phyloP scores from a whole-genome alignment of 2,113 vertebrate genomes.

The Callaeas wilsoni region DNA sequence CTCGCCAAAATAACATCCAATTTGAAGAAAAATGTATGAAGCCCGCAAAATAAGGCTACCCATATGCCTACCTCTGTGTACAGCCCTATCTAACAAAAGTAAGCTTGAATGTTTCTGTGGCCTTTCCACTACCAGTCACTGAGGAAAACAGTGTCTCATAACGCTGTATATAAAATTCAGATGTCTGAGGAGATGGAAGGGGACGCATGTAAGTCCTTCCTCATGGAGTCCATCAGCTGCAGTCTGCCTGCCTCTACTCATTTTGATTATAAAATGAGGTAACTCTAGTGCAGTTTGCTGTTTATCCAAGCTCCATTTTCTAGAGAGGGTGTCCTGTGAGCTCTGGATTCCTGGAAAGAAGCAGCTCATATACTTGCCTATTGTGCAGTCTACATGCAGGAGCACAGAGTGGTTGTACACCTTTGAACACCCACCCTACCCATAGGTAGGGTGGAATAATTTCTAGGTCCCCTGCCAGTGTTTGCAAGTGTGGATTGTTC shows the following conservation, averaged over 20 bases:
- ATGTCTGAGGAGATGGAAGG: neutral
- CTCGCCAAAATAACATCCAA: neutral
- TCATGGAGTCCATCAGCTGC: neutral
- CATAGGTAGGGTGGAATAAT: neutral
- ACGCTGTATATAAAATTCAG: neutral
- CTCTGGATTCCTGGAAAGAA: neutral
- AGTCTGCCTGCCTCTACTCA: neutral
- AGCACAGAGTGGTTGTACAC: neutral
- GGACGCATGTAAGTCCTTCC: neutral
- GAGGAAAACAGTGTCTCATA: neutral
- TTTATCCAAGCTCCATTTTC: neutral
- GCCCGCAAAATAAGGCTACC: neutral
- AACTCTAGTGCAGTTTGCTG: neutral
- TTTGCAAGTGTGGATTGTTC: neutral
- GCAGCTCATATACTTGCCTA: fast-evolving
- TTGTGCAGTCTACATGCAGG: neutral
- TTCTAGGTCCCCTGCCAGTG: neutral
- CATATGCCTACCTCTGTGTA: neutral
- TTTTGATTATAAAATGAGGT: neutral
- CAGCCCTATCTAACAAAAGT: neutral
- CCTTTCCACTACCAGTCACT: neutral
- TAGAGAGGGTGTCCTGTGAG: neutral
- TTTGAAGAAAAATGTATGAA: neutral
- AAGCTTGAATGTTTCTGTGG: neutral
- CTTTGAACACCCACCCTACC: neutral